Conservation (phyloP, 2,888 invertebrate species). For the Euclidia mi region DNA sequence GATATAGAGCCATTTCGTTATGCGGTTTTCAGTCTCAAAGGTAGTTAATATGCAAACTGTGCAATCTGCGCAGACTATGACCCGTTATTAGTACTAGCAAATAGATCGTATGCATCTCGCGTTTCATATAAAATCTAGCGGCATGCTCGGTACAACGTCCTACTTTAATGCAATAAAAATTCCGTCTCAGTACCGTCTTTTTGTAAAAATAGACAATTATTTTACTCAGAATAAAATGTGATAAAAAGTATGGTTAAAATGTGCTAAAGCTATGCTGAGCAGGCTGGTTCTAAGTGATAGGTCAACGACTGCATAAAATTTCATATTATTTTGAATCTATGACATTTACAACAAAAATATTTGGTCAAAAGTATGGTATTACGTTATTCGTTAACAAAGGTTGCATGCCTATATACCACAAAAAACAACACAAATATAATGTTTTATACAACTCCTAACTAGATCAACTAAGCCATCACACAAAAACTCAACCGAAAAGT, state of each 20-base stretch:
- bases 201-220: neutral
- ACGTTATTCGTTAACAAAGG: no score
- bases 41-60: conserved; percentile 53
- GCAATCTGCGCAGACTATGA: conserved; percentile 34
- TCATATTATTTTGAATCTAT: no score
- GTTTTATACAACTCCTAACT: no score
- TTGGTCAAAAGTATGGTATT: no score
- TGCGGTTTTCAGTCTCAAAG: conserved; percentile 22
- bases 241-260: neutral
- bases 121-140: conserved; percentile 36
- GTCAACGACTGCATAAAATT: no score
- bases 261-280: no score
- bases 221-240: neutral
- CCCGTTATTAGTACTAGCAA: conserved; percentile 50
- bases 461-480: neutral
- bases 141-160: conserved; percentile 12
- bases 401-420: no score
- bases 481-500: neutral
- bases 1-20: conserved; percentile 8
- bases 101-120: conserved; percentile 48
- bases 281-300: no score
- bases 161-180: conserved; percentile 43
- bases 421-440: no score
- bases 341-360: no score
- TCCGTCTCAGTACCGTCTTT: conserved; percentile 27